phyloP scores from a whole-genome alignment of 1,140 invertebrate species.

The Bombus vancouverensis region DNA sequence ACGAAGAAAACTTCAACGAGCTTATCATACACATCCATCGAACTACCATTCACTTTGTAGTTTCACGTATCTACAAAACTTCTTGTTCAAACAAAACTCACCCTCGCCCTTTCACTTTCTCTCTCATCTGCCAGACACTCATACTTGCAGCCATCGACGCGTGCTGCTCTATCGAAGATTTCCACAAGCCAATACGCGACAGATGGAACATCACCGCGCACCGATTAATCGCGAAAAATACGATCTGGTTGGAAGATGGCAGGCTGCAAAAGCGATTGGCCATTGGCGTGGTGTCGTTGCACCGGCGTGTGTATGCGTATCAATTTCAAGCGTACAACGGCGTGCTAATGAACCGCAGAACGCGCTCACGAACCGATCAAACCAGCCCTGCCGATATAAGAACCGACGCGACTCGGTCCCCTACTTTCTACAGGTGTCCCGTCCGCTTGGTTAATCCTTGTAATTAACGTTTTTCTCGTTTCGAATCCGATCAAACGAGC shows the following conservation, averaged over 20 bases:
- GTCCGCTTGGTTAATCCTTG: conserved; percentile 37
- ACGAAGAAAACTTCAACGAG: too few species aligned
- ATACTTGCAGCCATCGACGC: neutral
- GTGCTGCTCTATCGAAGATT: neutral
- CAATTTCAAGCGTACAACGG: conserved; percentile 37
- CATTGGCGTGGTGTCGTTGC: conserved; percentile 36
- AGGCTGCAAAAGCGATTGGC: conserved; percentile 30
- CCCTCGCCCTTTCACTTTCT: neutral
- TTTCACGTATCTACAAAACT: too few species aligned
- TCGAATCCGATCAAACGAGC: neutral
- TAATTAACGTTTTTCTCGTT: conserved; percentile 42
- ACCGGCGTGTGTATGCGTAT: conserved; percentile 20
- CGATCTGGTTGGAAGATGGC: neutral
- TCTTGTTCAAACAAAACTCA: too few species aligned
- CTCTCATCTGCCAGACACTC: too few species aligned
- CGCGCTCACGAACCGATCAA: neutral
- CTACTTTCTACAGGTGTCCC: conserved; percentile 40
- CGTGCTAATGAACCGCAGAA: conserved; percentile 47
- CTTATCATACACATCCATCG: too few species aligned
- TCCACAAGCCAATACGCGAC: neutral
- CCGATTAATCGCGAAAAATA: conserved; percentile 1
- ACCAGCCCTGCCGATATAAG: conserved; percentile 11
- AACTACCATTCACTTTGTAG: too few species aligned
- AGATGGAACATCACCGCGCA: neutral
- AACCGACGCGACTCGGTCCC: conserved; percentile 26